These are phyloP conservation scores for Tipula lateralis DNA, from an alignment of 2,888 invertebrate species.

Conservation along the genomic window DNA sequence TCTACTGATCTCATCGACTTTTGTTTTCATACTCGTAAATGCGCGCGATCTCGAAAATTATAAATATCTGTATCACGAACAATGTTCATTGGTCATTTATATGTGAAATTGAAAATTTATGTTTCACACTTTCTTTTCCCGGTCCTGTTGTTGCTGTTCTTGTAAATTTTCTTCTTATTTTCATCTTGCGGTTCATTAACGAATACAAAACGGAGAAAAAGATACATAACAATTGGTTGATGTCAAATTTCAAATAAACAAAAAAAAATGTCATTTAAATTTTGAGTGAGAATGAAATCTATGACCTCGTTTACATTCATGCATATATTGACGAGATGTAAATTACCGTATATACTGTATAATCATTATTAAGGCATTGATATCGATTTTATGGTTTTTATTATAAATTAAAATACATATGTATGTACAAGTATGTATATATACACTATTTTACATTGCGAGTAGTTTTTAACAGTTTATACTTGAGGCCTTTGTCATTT, in stretches of 20 bases:
- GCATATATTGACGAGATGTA: not conserved
- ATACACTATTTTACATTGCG: not conserved
- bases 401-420: not conserved
- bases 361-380: not conserved
- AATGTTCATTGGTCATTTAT: not conserved
- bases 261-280: not conserved
- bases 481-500: not conserved
- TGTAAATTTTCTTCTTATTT: slow-evolving; percentile 24
- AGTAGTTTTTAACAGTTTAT: not conserved
- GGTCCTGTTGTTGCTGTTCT: not conserved
- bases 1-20: not conserved
- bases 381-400: not conserved
- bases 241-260: not conserved
- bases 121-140: slow-evolving; percentile 11
- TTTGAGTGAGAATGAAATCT: not conserved
- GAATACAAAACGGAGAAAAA: not conserved
- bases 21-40: not conserved
- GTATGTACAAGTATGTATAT: too few relatives aligned
- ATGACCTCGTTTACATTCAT: not conserved
- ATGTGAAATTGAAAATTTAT: slow-evolving; percentile 24
- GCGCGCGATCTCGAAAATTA: not conserved
- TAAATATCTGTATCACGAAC: not conserved
- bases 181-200: not conserved
- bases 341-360: not conserved
- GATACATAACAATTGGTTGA: not conserved